Base-by-base conservation (phyloP, 2,797 vertebrate species). In the Sarcophilus harrisii region DNA sequence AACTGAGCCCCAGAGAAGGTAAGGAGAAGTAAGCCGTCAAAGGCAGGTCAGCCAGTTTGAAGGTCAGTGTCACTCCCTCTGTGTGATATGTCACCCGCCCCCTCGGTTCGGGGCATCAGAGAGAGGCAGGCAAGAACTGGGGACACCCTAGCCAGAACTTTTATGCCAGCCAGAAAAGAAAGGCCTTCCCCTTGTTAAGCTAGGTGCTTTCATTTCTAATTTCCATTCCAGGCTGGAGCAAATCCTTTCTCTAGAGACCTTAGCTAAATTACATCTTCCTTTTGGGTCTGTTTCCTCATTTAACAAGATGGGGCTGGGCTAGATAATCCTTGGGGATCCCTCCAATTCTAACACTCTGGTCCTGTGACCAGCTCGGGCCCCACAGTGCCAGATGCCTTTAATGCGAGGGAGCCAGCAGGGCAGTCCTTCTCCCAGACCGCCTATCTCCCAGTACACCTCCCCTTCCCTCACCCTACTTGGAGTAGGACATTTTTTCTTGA, bases 401-500 rank as follows among this genome's bases (percentile, higher is more conserved):
- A 45, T 3, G 38, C 38, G 24, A 73, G 62, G 32, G 32, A 73
- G 62, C 16, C 62, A n/a, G n/a, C 62, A 73, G 32, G 30, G 32
- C 32, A 66, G 30, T 66, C 62, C 16, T 4, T n/a, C 66, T 81
- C 66, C n/a, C 73, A 87, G 73, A 49, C 38, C 0, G 3, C 38
- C 73, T 87, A 16, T n/a, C 18, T 73, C n/a, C 66, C n/a, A 38
- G 66, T 21, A 38, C 18, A 24, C 73, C 24, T 49, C 73, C 73
- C 73, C 21, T 28, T 38, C 73, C 38, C 73, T 38, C 24, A 24
- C 38, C 73, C 38, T 11, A 45, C 73, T 87, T 97, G 96, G 94
- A 98, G 94, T 96, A 87, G 73, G 73, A 97, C 97, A 97, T 98
- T 98, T 98, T 98, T 97, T 90, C 95, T 91, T 98, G 97, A 97